Evolutionary conservation across 2,888 invertebrate species (phyloP).

Genomic region (Thyatira batis): DNA sequence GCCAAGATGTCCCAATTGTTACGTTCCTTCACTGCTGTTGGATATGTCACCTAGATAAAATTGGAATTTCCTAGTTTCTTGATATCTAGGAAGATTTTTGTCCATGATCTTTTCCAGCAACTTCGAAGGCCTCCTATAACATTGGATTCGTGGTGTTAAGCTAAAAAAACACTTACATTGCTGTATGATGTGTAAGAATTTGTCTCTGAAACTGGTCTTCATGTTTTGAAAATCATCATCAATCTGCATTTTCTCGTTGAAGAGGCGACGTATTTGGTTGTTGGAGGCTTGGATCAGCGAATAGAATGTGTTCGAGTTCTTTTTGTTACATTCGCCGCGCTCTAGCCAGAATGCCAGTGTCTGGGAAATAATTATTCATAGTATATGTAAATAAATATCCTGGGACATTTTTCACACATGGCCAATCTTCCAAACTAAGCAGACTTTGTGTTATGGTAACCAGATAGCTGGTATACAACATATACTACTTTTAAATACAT

Average conservation of each 20-base stretch:
- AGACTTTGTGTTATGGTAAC: too few species aligned
- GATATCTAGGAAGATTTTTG: too few species aligned
- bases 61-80: too few species aligned
- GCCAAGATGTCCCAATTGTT: too few species aligned
- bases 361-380: conserved; percentile 50
- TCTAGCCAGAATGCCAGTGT: conserved; percentile 95
- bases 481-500: too few species aligned
- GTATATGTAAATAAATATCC: neutral
- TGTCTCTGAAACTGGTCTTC: conserved; percentile 89
- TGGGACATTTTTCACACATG: too few species aligned
- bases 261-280: conserved; percentile 93
- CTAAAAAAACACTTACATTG: conserved; percentile 90
- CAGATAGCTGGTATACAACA: too few species aligned
- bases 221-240: conserved; percentile 93
- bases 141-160: neutral
- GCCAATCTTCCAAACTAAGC: too few species aligned
- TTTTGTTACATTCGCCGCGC: conserved; percentile 94
- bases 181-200: conserved; percentile 90
- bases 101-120: neutral
- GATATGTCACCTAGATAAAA: too few species aligned
- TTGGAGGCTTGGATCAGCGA: conserved; percentile 96
- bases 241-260: conserved; percentile 90
- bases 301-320: conserved; percentile 94
- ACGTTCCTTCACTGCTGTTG: too few species aligned
- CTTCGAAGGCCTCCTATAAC: neutral